phyloP scores from a whole-genome alignment of 1,140 invertebrate species.

The Heliothis virescens region DNA sequence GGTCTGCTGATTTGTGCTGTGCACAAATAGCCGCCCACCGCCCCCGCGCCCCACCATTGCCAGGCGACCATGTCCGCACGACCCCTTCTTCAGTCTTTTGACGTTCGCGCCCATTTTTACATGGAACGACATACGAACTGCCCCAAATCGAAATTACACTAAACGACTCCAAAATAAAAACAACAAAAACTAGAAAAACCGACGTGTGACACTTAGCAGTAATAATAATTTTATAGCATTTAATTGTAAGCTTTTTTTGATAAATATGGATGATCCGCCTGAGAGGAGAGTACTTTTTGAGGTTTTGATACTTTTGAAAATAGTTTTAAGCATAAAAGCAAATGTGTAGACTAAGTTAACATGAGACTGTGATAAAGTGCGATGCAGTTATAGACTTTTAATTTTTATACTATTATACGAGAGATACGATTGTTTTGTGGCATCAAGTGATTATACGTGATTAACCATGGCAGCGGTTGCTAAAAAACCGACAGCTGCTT shows the following conservation, averaged over 20 bases:
- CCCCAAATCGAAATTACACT: constrained; percentile 64
- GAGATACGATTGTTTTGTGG: constrained; percentile 73
- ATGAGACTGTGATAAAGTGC: constrained; percentile 67
- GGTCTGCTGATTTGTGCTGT: constrained; percentile 84
- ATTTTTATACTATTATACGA: constrained; percentile 51
- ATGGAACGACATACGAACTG: constrained; percentile 79
- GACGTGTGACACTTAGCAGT: constrained; percentile 67
- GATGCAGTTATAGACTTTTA: constrained; percentile 49
- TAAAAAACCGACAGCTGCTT: constrained; percentile 63
- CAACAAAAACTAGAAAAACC: constrained; percentile 54
- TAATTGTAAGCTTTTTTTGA: constrained; percentile 57
- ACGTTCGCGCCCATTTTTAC: constrained; percentile 84
- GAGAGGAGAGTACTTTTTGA: constrained; percentile 32
- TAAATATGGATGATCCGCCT: constrained; percentile 50
- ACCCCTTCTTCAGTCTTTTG: constrained; percentile 83
- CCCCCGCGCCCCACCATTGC: constrained; percentile 66
- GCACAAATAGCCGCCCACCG: constrained; percentile 80
- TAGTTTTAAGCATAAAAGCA: constrained; percentile 31
- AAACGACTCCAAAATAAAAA: constrained; percentile 54
- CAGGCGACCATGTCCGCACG: constrained; percentile 67
- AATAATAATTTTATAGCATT: constrained; percentile 62
- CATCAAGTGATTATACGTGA: constrained; percentile 69
- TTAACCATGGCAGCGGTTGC: constrained; percentile 75
- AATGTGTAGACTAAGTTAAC: constrained; percentile 44
- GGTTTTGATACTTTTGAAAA: constrained; percentile 14